phyloP scores from a whole-genome alignment of 2,797 vertebrate genomes.

The Microhierax caerulescens region DNA sequence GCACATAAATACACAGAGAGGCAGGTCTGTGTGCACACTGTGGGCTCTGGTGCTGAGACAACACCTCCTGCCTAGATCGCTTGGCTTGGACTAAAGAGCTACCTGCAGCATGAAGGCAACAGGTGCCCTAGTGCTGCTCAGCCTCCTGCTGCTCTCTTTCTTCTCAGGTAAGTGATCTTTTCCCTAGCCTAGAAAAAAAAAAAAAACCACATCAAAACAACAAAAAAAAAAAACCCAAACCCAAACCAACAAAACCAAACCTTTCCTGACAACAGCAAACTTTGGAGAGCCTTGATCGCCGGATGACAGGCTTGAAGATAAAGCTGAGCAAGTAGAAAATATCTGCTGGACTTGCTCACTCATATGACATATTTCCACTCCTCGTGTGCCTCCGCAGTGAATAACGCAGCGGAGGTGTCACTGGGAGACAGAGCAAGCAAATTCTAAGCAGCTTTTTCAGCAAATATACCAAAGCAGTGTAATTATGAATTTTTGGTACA shows the following conservation, averaged over 20 bases:
- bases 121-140: slow-evolving; percentile 70
- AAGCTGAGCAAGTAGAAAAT: slow-evolving; percentile 31
- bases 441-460: neutral
- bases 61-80: neutral
- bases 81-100: slow-evolving; percentile 47
- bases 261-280: neutral
- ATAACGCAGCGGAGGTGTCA: neutral
- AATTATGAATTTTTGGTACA: slow-evolving; percentile 16
- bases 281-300: neutral
- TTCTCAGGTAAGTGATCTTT: slow-evolving; percentile 71
- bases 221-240: neutral
- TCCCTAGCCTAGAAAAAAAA: neutral
- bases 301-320: slow-evolving; percentile 8
- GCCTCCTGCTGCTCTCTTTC: slow-evolving; percentile 71
- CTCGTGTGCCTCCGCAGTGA: neutral
- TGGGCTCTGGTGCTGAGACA: slow-evolving; percentile 17
- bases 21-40: neutral
- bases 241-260: neutral
- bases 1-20: slow-evolving; percentile 54
- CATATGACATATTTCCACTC: neutral
- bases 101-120: slow-evolving; percentile 70
- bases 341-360: neutral
- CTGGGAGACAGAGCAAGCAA: neutral
- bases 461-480: slow-evolving; percentile 5
- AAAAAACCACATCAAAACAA: neutral